phyloP scores from a whole-genome alignment of 2,888 invertebrate species.

The Odontocolon sp. region DNA sequence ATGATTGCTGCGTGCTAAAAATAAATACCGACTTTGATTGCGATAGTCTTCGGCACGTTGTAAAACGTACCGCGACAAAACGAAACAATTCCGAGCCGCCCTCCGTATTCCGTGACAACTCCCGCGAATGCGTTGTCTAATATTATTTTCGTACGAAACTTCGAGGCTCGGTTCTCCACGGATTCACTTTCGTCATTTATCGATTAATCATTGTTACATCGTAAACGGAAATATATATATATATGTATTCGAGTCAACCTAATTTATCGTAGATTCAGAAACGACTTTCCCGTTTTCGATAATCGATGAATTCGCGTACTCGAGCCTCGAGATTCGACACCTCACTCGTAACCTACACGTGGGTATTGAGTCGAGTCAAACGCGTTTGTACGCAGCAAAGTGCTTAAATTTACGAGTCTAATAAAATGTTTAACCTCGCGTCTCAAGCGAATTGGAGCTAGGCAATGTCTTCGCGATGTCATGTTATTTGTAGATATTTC shows the following conservation, averaged over 20 bases:
- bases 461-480: constrained; percentile 57
- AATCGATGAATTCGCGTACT: background rate
- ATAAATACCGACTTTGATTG: constrained; percentile 1
- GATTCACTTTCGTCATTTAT: background rate
- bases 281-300: background rate
- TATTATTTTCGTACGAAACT: background rate
- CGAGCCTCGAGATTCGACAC: constrained; percentile 22
- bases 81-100: constrained; percentile 57
- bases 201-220: background rate
- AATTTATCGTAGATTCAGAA: no score
- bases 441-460: constrained; percentile 57
- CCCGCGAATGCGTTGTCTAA: constrained; percentile 6
- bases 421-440: constrained; percentile 48
- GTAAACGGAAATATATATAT: no score
- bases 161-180: constrained; percentile 25
- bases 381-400: constrained; percentile 42
- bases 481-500: constrained; percentile 26
- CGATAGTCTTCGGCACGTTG: background rate
- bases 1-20: constrained; percentile 2
- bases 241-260: no score
- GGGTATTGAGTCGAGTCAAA: constrained; percentile 17
- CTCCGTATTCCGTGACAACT: constrained; percentile 50
- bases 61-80: background rate
- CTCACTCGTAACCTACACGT: constrained; percentile 12
- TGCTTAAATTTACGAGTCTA: constrained; percentile 47